phyloP scores from a whole-genome alignment of 2,113 vertebrate species.

The Lepus timidus region DNA sequence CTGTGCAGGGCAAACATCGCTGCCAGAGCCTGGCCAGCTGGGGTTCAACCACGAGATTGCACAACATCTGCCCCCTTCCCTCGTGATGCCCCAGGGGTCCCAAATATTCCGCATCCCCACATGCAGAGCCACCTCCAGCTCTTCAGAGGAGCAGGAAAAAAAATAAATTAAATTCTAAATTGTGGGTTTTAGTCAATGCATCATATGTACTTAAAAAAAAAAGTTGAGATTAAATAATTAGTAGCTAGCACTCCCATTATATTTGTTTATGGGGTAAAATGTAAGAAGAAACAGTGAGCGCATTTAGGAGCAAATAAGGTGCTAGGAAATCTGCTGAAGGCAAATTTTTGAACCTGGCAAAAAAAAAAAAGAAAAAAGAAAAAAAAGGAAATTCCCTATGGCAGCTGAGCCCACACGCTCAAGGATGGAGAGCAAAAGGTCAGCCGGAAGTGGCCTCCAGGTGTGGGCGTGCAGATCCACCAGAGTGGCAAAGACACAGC shows the following conservation, averaged over 20 bases:
- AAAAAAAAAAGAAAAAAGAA: not conserved
- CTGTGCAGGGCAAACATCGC: conserved; percentile 17
- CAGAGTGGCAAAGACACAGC: not conserved
- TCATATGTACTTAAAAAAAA: conserved; percentile 70
- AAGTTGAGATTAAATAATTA: conserved; percentile 83
- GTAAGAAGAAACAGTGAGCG: conserved; percentile 86
- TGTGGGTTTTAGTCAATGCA: conserved; percentile 68
- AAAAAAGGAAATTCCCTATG: conserved; percentile 63
- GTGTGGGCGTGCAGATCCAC: not conserved
- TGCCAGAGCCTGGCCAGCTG: not conserved
- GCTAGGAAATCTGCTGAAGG: conserved; percentile 77
- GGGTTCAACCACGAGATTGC: conserved; percentile 7
- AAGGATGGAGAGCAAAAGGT: conserved; percentile 44
- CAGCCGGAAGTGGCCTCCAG: not conserved
- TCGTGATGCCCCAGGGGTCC: not conserved
- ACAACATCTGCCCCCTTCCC: not conserved
- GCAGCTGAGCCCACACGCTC: conserved; percentile 50
- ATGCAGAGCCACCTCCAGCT: not conserved
- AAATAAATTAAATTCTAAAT: conserved; percentile 67
- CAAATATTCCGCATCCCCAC: not conserved
- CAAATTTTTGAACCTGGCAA: conserved; percentile 63
- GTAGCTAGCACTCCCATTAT: conserved; percentile 77
- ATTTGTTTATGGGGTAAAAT: conserved; percentile 87
- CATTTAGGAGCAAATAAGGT: conserved; percentile 87
- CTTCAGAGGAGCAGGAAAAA: not conserved